Evolutionary conservation across 2,888 invertebrate species (phyloP).

Genomic region (Cerastis leucographa): DNA sequence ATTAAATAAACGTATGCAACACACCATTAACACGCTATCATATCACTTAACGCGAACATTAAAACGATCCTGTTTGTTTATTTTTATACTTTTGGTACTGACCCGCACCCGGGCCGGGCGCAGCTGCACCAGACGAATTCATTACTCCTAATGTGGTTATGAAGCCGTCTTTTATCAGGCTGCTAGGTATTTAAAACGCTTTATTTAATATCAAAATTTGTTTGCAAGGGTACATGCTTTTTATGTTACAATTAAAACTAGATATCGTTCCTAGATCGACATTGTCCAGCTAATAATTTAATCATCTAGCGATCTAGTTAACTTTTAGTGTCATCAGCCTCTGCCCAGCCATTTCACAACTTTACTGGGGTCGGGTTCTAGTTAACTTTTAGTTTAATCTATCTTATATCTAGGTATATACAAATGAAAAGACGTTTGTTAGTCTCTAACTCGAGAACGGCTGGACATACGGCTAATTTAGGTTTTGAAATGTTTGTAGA

Average conservation of each 20-base stretch:
- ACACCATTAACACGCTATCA: slow-evolving; percentile 79
- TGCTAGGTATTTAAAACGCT: slow-evolving; percentile 21
- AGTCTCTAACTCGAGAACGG: too few relatives aligned
- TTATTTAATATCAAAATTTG: slow-evolving; percentile 34
- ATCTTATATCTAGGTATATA: too few relatives aligned
- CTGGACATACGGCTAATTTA: too few relatives aligned
- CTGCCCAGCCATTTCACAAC: too few relatives aligned
- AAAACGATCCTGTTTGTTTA: slow-evolving; percentile 66
- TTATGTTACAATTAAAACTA: neutral
- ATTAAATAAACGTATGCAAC: slow-evolving; percentile 78
- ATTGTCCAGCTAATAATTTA: neutral
- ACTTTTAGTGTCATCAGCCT: too few relatives aligned
- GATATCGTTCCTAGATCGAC: neutral
- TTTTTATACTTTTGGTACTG: slow-evolving; percentile 52
- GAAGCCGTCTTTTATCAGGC: slow-evolving; percentile 39
- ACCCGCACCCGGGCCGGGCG: neutral
- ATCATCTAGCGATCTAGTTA: too few relatives aligned
- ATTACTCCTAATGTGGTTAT: slow-evolving; percentile 53
- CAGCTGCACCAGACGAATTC: slow-evolving; percentile 26
- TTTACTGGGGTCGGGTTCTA: too few relatives aligned
- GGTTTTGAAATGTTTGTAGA: too few relatives aligned
- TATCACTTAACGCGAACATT: slow-evolving; percentile 70
- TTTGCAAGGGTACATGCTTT: slow-evolving; percentile 6
- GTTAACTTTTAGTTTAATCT: too few relatives aligned
- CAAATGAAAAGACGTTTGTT: too few relatives aligned